Conservation (phyloP, 92 coral and sea anemone species). For the Montipora capitata region DNA sequence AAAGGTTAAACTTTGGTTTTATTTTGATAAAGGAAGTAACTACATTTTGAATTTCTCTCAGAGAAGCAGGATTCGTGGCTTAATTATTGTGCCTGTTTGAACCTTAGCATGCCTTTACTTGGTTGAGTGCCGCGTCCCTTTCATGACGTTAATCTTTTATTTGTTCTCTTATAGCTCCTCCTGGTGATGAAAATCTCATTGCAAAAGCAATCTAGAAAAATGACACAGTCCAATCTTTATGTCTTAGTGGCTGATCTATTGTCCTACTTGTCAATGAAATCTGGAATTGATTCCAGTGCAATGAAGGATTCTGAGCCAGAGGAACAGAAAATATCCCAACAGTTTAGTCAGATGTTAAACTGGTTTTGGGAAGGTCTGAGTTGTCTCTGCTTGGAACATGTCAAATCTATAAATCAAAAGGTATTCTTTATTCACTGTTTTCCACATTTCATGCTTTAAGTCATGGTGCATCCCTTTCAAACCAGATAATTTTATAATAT, state of each 20-base stretch:
- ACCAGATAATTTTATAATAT: background rate
- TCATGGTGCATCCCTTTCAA: too few species aligned
- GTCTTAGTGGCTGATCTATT: conserved; percentile 69
- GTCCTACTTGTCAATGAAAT: conserved; percentile 53
- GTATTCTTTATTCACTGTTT: background rate
- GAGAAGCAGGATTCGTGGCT: too few species aligned
- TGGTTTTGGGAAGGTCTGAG: conserved; percentile 89
- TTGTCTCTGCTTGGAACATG: conserved; percentile 23
- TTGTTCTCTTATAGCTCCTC: conserved; percentile 62
- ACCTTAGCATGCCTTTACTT: too few species aligned
- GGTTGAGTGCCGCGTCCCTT: too few species aligned
- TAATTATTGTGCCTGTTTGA: too few species aligned
- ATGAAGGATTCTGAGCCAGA: background rate
- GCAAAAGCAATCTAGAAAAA: conserved; percentile 72
- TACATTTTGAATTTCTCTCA: too few species aligned
- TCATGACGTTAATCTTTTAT: background rate
- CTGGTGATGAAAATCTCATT: conserved; percentile 70
- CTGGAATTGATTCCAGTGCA: background rate
- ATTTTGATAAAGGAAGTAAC: too few species aligned
- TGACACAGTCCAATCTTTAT: conserved; percentile 63
- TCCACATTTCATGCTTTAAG: background rate
- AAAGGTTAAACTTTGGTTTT: too few species aligned
- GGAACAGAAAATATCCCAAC: conserved; percentile 24
- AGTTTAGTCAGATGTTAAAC: conserved; percentile 34
- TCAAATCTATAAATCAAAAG: background rate